Evolutionary conservation across 2,113 vertebrate genomes (phyloP), one percentile per base, ranked within the genome.

Genomic region (Amblyornis subalaris): DNA sequence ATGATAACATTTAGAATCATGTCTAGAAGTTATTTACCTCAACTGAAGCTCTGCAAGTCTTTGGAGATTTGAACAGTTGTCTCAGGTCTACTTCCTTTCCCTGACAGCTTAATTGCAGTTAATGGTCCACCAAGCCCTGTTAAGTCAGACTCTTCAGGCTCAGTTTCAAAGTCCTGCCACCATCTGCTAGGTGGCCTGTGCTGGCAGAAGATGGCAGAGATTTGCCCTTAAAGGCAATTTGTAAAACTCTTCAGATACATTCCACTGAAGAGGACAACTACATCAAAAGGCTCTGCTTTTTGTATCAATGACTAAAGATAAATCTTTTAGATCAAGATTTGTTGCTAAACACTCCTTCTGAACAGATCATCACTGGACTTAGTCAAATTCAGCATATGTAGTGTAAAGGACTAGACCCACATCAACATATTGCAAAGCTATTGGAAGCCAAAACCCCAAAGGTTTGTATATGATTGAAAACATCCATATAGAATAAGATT

Each of bases 1-100:
- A 55, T 0, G 0, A 75, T 12, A 78, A 2, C 6, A 66, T 80
- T 12, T 20, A 64, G 29, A 71, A 75, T 53, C 9, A 13, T 1
- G 4, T 54, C 69, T 71, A 44, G 5, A 93, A 85, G 17, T 14
- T 26, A 44, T 22, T 72, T 57, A 75, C 17, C 5, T 67, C 45
- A 78, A 2, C 22, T 47, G 36, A 77, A 91, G 57, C 26, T 53
- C 48, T 48, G 20, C 14, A 74, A 42, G 9, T 36, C 28, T 51
- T 40, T 55, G 3, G 57, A 79, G 7, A n/a, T 33, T 26, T n/a
- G 58, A 35, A 47, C 6, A 55, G 16, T 51, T 26, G 4, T 25
- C 26, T 55, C 48, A 82, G n/a, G 12, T n/a, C 25, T 36, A 2
- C 19, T 79, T 64, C 48, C 31, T 75, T 78, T 66, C 36, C 44